Evolutionary conservation across 2,888 invertebrate genomes (phyloP).

Genomic region (Tricholauxania praeusta): DNA sequence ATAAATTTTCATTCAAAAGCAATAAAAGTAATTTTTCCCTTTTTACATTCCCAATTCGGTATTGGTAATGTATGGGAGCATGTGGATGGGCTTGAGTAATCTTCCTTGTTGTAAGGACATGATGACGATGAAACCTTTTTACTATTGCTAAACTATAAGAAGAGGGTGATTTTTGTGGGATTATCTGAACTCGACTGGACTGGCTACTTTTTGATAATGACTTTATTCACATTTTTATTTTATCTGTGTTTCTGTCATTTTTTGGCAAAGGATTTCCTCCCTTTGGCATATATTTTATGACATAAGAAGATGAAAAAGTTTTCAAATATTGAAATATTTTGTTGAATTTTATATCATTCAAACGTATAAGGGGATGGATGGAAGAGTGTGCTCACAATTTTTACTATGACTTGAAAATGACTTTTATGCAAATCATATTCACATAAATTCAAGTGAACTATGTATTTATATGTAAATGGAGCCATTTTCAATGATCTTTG

Average conservation of each 20-base stretch:
- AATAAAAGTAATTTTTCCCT: conserved; percentile 29
- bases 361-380: background rate
- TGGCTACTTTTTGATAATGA: background rate
- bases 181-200: conserved; percentile 5
- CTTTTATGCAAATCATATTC: conserved; percentile 8
- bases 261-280: background rate
- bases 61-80: background rate
- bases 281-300: background rate
- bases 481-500: no score
- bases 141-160: background rate
- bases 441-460: conserved; percentile 8
- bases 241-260: background rate
- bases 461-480: no score
- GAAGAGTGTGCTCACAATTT: background rate
- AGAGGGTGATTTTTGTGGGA: background rate
- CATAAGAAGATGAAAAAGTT: conserved; percentile 6
- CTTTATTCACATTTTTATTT: conserved; percentile 5
- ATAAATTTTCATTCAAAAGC: conserved; percentile 40
- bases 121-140: background rate
- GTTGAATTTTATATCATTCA: background rate
- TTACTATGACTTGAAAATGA: background rate
- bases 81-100: background rate
- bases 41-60: background rate
- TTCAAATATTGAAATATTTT: conserved; percentile 2
- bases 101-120: background rate